phyloP scores from a whole-genome alignment of 2,888 invertebrate genomes.

The Lithophane ornitopus region DNA sequence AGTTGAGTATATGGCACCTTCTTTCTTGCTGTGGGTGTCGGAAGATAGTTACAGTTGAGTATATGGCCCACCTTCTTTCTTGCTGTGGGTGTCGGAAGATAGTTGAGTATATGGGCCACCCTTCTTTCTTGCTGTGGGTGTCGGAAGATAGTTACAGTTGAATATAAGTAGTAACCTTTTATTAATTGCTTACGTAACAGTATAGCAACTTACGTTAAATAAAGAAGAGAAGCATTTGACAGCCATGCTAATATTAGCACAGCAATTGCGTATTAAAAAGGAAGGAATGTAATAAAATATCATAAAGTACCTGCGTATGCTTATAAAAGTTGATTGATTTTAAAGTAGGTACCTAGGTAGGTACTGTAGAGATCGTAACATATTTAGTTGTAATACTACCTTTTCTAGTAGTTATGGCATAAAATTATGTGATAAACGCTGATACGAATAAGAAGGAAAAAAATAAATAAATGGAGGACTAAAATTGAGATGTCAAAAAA shows the following conservation, averaged over 20 bases:
- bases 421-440: not conserved
- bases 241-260: not conserved
- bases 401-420: not conserved
- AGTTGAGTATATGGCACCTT: not conserved
- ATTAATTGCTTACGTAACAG: not conserved
- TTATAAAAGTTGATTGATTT: not conserved
- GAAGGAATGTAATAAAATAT: not conserved
- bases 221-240: conserved; percentile 5
- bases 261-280: not conserved
- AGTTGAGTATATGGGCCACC: not conserved
- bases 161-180: not conserved
- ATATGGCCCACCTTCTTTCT: not conserved
- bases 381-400: not conserved
- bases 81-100: not conserved
- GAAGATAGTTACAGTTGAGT: not conserved
- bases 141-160: not conserved
- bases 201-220: not conserved
- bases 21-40: not conserved
- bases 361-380: not conserved
- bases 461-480: too few species aligned
- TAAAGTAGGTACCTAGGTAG: too few species aligned
- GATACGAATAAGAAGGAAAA: not conserved
- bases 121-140: not conserved
- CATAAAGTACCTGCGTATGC: not conserved
- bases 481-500: not conserved